Evolutionary conservation across 2,888 invertebrate genomes (phyloP).

Genomic region (Euzetes globulus): DNA sequence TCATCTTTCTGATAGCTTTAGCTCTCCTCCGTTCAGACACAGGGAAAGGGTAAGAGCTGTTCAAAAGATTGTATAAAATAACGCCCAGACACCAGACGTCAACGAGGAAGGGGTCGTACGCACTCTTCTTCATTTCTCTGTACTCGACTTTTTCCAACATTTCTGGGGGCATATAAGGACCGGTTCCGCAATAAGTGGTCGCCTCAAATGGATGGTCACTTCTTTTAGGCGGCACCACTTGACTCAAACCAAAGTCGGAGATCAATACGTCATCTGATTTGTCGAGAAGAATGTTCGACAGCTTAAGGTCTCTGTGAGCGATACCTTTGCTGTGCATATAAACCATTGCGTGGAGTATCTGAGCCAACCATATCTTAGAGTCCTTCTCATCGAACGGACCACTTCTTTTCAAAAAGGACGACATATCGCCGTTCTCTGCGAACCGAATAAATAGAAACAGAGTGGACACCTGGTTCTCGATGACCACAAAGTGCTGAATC

Average conservation of each 20-base stretch:
- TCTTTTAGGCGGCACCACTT: background rate
- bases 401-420: conserved; percentile 46
- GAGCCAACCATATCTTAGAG: conserved; percentile 5
- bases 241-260: conserved; percentile 32
- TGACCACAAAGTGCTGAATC: background rate
- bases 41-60: too few species aligned
- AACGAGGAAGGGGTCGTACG: too few species aligned
- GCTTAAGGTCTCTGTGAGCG: conserved; percentile 33
- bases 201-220: background rate
- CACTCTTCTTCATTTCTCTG: too few species aligned
- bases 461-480: background rate
- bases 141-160: background rate
- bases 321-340: conserved; percentile 30
- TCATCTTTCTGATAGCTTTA: too few species aligned
- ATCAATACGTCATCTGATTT: background rate
- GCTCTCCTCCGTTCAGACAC: too few species aligned
- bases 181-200: conserved; percentile 34
- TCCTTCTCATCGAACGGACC: conserved; percentile 4
- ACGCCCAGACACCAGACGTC: too few species aligned
- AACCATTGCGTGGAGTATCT: conserved; percentile 15
- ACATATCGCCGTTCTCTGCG: background rate
- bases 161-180: conserved; percentile 35
- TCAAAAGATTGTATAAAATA: too few species aligned
- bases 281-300: conserved; percentile 29
- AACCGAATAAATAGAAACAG: conserved; percentile 21